Evolutionary conservation across 2,888 invertebrate genomes (phyloP), one percentile per base, ranked within the genome.

Genomic region (Synergus itoensis): DNA sequence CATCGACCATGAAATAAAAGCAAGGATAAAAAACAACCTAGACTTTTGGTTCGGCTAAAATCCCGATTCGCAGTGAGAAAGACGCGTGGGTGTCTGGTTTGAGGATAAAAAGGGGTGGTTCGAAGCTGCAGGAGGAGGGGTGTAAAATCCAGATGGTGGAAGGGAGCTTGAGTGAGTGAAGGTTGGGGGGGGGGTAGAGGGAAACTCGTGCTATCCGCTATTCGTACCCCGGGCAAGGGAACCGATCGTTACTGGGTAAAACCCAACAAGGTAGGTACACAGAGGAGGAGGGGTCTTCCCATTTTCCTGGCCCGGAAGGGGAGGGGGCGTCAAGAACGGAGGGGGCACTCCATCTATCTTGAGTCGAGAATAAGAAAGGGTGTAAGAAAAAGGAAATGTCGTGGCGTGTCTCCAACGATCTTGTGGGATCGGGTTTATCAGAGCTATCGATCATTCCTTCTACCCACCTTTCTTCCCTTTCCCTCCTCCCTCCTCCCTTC

Each of bases 211-310:
- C 85, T 83, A 86, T 84, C 83, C 88, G 82, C 85, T 85, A 81
- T 83, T 85, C 85, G 88, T 88, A 90, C 89, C 90, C 89, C 88
- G 90, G 90, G 88, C 90, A 88, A 89, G 89, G 89, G 88, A 89
- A 86, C 88, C 90, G 90, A 90, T 90, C 90, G 90, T 90, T 90
- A 90, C 90, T 87, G 86, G 88, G 84, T 84, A 87, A 87, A 86
- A 86, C 82, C 84, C 84, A 85, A 84, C 82, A 36, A 11, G 16
- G n/a, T 40, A 28, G n/a, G 65, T 81, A 62, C 75, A 78, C 79
- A 78, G 80, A 79, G 84, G 84, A 85, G 84, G 85, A 82, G 84
- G 86, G 86, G 83, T 76, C 82, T 85, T 86, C 84, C 86, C 86
- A 85, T 85, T 85, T 87, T 85, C 48, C 77, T 16, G 21, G 14